phyloP scores from a whole-genome alignment of 2,113 vertebrate genomes.

The Channa argus region DNA sequence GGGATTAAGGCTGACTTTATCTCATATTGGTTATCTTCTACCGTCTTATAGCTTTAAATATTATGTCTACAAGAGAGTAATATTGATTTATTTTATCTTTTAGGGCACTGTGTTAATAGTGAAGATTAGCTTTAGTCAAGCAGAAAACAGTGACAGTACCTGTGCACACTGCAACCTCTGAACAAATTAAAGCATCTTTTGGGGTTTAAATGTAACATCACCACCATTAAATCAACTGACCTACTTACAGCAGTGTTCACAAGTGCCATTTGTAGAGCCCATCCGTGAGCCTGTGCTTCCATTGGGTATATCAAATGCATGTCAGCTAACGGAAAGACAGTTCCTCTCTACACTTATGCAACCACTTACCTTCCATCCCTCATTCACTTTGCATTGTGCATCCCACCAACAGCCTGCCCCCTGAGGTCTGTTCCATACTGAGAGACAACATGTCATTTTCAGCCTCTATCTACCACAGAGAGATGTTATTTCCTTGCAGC shows the following conservation, averaged over 20 bases:
- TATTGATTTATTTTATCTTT: conserved; percentile 26
- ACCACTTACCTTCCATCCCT: conserved; percentile 18
- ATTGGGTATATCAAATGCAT: conserved; percentile 7
- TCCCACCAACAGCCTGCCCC: conserved; percentile 39
- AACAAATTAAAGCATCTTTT: conserved; percentile 1
- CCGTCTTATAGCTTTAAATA: conserved; percentile 26
- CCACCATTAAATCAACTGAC: conserved; percentile 45
- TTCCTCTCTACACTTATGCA: conserved; percentile 9
- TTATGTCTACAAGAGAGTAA: neutral
- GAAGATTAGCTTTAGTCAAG: conserved; percentile 18
- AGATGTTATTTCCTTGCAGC: conserved; percentile 1
- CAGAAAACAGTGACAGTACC: conserved; percentile 12
- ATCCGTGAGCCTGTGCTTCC: conserved; percentile 8
- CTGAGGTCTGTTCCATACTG: conserved; percentile 44
- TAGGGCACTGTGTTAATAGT: conserved; percentile 5
- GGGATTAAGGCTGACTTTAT: conserved; percentile 49
- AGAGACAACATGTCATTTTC: conserved; percentile 38
- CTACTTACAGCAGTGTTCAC: conserved; percentile 33
- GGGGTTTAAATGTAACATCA: conserved; percentile 22
- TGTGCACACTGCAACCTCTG: neutral
- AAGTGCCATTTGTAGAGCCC: conserved; percentile 21
- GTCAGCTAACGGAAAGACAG: conserved; percentile 20
- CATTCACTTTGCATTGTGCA: conserved; percentile 29
- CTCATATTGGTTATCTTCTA: conserved; percentile 36
- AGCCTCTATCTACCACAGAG: conserved; percentile 25